Evolutionary conservation across 2,888 invertebrate genomes (phyloP), one percentile per base, ranked within the genome.

Genomic region (Coenonympha arcania): DNA sequence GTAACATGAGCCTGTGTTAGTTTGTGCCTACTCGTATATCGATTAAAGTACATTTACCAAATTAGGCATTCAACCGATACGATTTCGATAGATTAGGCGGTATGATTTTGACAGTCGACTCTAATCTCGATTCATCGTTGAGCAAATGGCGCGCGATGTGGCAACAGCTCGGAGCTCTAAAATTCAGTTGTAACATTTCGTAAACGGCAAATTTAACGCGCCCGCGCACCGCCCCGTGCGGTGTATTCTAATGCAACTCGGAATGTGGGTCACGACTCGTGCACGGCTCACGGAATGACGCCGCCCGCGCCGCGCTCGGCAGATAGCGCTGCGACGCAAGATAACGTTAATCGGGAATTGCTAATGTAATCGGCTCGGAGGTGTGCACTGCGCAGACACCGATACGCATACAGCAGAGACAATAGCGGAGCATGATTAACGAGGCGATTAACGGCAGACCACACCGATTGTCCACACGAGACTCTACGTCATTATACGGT

Each of bases 151-250:
- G 61, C 56, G 66, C 71, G 60, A 68, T 81, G 80, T 71, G 70
- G 83, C 77, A 81, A 84, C 75, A 70, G 62, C 73, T 69, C 59
- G 60, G 66, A 76, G 77, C 73, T 80, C 79, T 76, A 77, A 82
- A 83, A 84, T 83, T 83, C 74, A 79, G 76, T 79, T 76, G 75
- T 79, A 79, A 77, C 76, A 76, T 84, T 85, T 85, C 79, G 85
- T 81, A 83, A 85, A 83, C 81, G 73, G 77, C 77, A 76, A 83
- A 82, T 80, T 80, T 77, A 79, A 78, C 77, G 76, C 80, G 75
- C 75, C 73, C 72, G 77, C 72, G 75, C 72, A 70, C 77, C 75
- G 80, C 78, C 76, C 75, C 73, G 74, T 76, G 71, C 75, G 73
- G 74, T 76, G 71, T 79, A 81, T 79, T 82, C 75, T 79, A 81